Percentiles rank a stretch among this genome's conserved stretches.
Evolutionary conservation across 2,888 invertebrate species (phyloP).

Genomic region (Herminia tarsipennalis): DNA sequence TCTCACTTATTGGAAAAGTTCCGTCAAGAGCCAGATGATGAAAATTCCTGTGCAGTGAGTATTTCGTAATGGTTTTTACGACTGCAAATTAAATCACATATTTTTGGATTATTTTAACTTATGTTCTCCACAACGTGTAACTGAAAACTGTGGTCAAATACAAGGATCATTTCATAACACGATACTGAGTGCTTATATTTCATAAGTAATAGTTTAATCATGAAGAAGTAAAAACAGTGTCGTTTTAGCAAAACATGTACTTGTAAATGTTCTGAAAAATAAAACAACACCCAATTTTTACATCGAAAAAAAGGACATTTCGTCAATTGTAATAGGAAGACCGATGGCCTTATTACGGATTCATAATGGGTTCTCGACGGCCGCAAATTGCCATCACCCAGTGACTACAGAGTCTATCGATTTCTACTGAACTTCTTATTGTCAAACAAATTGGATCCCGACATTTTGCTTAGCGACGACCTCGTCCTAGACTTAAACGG

Average conservation of each 20-base stretch:
- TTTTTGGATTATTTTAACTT: too few relatives aligned
- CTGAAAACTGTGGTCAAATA: too few relatives aligned
- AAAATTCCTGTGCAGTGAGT: too few relatives aligned
- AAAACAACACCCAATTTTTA: neutral
- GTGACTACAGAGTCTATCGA: constrained; percentile 37
- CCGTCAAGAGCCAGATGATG: too few relatives aligned
- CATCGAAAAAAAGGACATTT: constrained; percentile 24
- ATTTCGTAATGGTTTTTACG: too few relatives aligned
- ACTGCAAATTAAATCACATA: too few relatives aligned
- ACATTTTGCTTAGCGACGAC: constrained; percentile 30
- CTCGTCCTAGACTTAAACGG: constrained; percentile 25
- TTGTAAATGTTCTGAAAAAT: neutral
- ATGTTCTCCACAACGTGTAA: too few relatives aligned
- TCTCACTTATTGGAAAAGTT: too few relatives aligned
- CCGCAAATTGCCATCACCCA: constrained; percentile 45
- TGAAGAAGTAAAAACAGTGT: neutral
- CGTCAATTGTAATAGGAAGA: constrained; percentile 38
- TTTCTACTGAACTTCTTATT: constrained; percentile 40
- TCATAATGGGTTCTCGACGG: constrained; percentile 39
- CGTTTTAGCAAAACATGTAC: neutral
- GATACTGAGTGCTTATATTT: too few relatives aligned
- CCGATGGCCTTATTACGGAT: constrained; percentile 39
- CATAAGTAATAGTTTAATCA: too few relatives aligned
- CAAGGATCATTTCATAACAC: too few relatives aligned
- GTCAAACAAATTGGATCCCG: constrained; percentile 47